Percentiles rank a stretch among this genome's conserved stretches.
Evolutionary conservation across 2,888 invertebrate species (phyloP).

Genomic region (Resseliella maxima): DNA sequence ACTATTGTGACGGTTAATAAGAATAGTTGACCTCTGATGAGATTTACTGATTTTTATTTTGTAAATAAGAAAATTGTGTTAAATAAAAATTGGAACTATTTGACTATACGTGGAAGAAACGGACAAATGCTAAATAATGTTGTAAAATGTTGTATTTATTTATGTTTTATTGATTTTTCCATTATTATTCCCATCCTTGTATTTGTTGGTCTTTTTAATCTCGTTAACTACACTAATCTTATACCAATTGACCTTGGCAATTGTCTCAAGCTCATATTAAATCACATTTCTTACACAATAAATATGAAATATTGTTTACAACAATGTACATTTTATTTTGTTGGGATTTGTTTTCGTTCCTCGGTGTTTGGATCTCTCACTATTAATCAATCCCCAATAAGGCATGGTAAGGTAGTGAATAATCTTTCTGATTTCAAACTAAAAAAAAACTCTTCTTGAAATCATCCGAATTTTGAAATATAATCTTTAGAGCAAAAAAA

Average conservation of each 20-base stretch:
- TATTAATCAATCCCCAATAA: background rate
- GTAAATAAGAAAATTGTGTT: constrained; percentile 41
- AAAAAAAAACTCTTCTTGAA: no score
- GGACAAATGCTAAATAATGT: constrained; percentile 5
- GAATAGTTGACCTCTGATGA: constrained; percentile 39
- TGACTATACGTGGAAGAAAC: constrained; percentile 1
- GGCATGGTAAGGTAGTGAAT: constrained; percentile 12
- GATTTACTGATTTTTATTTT: constrained; percentile 29
- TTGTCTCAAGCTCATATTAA: constrained; percentile 1
- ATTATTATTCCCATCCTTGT: background rate
- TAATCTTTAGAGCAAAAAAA: no score
- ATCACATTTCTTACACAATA: background rate
- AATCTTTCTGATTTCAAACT: background rate
- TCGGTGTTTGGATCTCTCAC: constrained; percentile 3
- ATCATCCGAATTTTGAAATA: no score
- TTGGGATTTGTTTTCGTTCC: background rate
- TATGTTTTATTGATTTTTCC: background rate
- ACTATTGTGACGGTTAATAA: constrained; percentile 30
- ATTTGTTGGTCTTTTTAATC: background rate
- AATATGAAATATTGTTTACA: background rate
- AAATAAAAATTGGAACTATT: constrained; percentile 17
- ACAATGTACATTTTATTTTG: background rate
- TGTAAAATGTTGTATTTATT: background rate
- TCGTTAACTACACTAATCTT: constrained; percentile 17
- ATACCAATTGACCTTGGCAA: background rate